phyloP scores from a whole-genome alignment of 2,797 vertebrate genomes.

The Peromyscus eremicus region DNA sequence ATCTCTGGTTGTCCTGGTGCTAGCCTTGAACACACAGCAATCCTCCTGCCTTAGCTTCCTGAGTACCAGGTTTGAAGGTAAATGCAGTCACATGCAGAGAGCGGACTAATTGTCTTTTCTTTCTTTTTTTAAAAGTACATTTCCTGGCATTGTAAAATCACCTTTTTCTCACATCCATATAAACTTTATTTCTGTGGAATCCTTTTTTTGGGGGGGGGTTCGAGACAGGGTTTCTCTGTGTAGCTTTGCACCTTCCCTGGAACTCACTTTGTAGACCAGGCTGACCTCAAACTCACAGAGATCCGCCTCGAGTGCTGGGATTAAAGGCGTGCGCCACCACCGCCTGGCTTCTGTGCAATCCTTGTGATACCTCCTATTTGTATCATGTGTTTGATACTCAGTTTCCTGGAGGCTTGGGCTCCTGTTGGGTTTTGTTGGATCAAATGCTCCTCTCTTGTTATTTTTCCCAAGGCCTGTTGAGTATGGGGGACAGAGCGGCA shows the following conservation, averaged over 20 bases:
- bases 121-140: background rate
- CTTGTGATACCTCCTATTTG: background rate
- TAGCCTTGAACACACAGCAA: background rate
- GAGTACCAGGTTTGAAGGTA: background rate
- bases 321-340: no score
- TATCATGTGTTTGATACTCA: background rate
- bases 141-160: background rate
- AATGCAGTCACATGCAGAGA: background rate
- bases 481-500: background rate
- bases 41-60: background rate
- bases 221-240: no score
- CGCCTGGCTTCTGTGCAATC: no score
- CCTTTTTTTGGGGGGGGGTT: no score
- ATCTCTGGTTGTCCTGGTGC: background rate
- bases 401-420: background rate
- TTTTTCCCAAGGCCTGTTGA: background rate
- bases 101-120: background rate
- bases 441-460: background rate
- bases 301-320: no score
- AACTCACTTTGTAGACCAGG: no score
- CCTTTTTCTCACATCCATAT: background rate
- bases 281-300: no score
- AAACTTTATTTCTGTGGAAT: background rate
- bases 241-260: no score
- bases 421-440: conserved; percentile 29